phyloP scores from a whole-genome alignment of 2,888 invertebrate species.

The Standfussiana lucernea region DNA sequence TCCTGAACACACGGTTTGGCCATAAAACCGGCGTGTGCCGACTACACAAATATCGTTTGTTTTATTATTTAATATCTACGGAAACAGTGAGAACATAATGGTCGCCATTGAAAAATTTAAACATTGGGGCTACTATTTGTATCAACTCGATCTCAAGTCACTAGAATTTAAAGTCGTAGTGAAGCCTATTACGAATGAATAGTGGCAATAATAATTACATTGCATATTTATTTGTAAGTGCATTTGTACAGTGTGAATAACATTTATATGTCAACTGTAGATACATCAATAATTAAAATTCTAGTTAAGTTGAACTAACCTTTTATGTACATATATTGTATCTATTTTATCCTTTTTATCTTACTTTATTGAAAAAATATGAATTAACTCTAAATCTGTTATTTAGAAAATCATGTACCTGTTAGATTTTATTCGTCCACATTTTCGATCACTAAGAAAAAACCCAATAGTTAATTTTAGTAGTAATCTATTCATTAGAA shows the following conservation, averaged over 20 bases:
- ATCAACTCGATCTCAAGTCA: constrained; percentile 39
- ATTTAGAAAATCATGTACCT: background rate
- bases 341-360: no score
- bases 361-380: background rate
- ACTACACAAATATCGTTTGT: constrained; percentile 77
- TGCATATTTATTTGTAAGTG: background rate
- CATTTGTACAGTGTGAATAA: background rate
- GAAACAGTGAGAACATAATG: constrained; percentile 74
- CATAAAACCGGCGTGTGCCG: constrained; percentile 84
- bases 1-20: constrained; percentile 55
- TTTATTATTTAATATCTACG: constrained; percentile 79
- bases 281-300: background rate
- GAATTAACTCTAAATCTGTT: background rate
- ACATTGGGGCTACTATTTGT: constrained; percentile 67
- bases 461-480: background rate
- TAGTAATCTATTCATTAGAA: background rate
- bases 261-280: background rate
- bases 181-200: background rate
- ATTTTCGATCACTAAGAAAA: background rate
- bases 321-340: background rate
- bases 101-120: constrained; percentile 80
- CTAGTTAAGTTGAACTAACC: background rate
- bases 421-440: background rate
- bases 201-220: background rate
- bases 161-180: background rate